Conservation (phyloP, 1,140 invertebrate genomes). For the Melanaphis sacchari region DNA sequence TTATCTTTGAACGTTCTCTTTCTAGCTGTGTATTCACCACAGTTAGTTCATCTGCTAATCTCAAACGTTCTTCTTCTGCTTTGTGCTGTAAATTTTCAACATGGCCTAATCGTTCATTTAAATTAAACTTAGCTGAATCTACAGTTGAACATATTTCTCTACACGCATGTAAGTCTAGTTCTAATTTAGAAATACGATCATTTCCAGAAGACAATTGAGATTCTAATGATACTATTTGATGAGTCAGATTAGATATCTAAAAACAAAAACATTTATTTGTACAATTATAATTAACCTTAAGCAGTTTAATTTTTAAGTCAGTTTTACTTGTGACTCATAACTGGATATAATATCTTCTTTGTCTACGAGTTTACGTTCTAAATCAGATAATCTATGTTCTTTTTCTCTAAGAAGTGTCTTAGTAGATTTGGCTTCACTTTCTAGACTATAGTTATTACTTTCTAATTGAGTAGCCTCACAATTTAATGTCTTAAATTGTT, state of each 20-base stretch:
- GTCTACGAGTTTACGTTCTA: constrained; percentile 66
- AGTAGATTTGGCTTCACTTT: constrained; percentile 73
- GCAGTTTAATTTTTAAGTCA: constrained; percentile 19
- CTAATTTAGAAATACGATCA: constrained; percentile 63
- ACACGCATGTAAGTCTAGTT: constrained; percentile 65
- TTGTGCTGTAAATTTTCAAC: constrained; percentile 50
- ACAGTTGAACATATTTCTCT: constrained; percentile 67
- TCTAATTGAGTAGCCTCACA: constrained; percentile 75
- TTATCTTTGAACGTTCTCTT: constrained; percentile 65
- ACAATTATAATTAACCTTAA: background rate
- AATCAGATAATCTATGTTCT: constrained; percentile 66
- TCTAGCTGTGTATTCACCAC: constrained; percentile 65
- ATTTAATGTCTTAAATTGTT: constrained; percentile 75
- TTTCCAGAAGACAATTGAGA: constrained; percentile 65
- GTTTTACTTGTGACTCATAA: constrained; percentile 68
- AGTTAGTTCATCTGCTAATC: constrained; percentile 63
- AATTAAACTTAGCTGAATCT: constrained; percentile 67
- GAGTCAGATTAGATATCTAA: constrained; percentile 67
- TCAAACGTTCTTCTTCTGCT: constrained; percentile 65
- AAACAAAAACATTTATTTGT: constrained; percentile 40
- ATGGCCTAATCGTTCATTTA: constrained; percentile 62
- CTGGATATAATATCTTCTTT: constrained; percentile 66
- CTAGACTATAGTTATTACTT: constrained; percentile 75
- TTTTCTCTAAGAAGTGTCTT: constrained; percentile 67
- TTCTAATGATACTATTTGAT: constrained; percentile 67